Percentiles rank a stretch among this genome's conserved stretches.
phyloP scores from a whole-genome alignment of 2,797 vertebrate genomes.

The Anabas testudineus region DNA sequence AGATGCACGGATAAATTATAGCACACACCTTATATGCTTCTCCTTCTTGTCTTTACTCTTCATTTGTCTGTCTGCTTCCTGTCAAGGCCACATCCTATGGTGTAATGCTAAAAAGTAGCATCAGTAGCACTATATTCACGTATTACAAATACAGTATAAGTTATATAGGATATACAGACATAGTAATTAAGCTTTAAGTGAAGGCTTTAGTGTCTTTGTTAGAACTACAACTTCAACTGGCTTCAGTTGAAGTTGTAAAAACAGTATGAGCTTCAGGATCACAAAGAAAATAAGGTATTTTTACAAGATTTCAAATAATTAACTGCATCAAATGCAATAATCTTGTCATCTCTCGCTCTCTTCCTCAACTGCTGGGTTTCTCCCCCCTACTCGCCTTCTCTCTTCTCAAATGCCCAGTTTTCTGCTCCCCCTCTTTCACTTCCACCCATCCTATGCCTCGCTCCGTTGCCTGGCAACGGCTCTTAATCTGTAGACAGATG shows the following conservation, averaged over 20 bases:
- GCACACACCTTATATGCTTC: conserved; percentile 47
- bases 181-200: background rate
- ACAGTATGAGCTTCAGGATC: background rate
- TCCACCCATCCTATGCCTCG: conserved; percentile 55
- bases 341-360: conserved; percentile 34
- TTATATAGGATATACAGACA: background rate
- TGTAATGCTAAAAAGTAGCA: background rate
- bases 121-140: background rate
- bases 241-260: background rate
- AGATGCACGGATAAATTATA: conserved; percentile 14
- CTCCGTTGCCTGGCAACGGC: conserved; percentile 77
- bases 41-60: conserved; percentile 7
- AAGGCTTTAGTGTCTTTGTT: background rate
- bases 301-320: no score
- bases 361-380: conserved; percentile 26
- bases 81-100: background rate
- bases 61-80: conserved; percentile 4
- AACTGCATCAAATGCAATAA: no score
- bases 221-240: background rate
- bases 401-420: conserved; percentile 60
- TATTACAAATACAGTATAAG: background rate
- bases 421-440: conserved; percentile 55
- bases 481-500: conserved; percentile 61
- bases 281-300: background rate
- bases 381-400: conserved; percentile 21